Evolutionary conservation across 2,888 invertebrate species (phyloP), one percentile per base, ranked within the genome.

Genomic region (Aleiodes leptofemur): DNA sequence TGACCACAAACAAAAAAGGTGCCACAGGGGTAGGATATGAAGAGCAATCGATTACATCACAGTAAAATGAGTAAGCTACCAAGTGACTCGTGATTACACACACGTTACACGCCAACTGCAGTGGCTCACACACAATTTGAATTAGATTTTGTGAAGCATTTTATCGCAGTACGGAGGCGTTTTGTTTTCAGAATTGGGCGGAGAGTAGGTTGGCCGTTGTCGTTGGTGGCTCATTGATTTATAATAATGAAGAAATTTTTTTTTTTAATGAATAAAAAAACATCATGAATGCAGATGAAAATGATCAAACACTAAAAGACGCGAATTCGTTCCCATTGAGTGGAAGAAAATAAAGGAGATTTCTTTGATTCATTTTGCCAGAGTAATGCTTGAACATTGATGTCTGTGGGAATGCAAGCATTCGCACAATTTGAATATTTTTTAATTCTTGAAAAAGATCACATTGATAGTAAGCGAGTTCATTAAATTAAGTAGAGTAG

Each of bases 111-210:
- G 43, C 43, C 57, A 66, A 56, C 76, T 64, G 68, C 23, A 64
- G 16, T 50, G 77, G 56, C 74, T 31, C 16, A 73, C 56, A 70
- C 56, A 31, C 23, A 66, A 64, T 70, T 64, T 34, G 48, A 66
- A 72, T 76, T 69, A 79, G 82, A 86, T 86, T 23, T 43, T 83
- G 83, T 85, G 82, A 81, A 79, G 83, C 82, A 85, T 85, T 85
- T 68, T 68, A 43, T 86, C 80, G 82, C 83, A 82, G 83, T 86
- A 84, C 80, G 82, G 82, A 89, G 89, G 89, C 89, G 89, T 89
- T 89, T 89, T 89, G 88, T 89, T 89, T 86, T 88, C 81, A 79
- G 81, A 82, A 83, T 78, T 81, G 82, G 89, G 88, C 88, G 89
- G 88, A 84, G 84, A 86, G 88, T 79, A 85, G 89, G 87, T 83